Conservation (phyloP, 2,113 vertebrate genomes). For the Chamaetylas fuelleborni region DNA sequence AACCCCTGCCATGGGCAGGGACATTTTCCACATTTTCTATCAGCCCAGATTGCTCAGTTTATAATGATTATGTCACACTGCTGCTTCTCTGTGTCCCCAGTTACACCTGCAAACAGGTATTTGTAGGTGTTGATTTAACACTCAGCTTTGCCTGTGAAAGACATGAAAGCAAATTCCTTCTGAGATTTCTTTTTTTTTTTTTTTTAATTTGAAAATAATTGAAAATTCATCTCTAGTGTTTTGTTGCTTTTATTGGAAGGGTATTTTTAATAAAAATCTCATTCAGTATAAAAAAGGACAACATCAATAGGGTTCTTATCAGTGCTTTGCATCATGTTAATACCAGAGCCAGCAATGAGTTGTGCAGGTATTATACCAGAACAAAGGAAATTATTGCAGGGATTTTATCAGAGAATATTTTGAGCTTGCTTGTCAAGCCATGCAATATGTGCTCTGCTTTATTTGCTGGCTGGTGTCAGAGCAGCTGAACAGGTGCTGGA, state of each 20-base stretch:
- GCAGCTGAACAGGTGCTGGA: background rate
- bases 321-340: background rate
- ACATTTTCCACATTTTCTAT: background rate
- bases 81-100: background rate
- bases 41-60: background rate
- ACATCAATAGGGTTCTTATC: background rate
- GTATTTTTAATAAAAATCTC: background rate
- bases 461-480: background rate
- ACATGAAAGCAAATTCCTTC: background rate
- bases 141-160: background rate
- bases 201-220: background rate
- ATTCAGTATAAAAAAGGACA: background rate
- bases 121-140: background rate
- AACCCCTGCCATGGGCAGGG: background rate
- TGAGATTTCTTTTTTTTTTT: background rate
- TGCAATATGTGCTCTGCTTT: background rate
- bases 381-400: background rate
- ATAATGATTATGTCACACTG: background rate
- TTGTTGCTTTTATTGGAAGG: background rate
- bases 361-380: background rate
- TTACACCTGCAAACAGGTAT: background rate
- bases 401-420: background rate
- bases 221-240: background rate
- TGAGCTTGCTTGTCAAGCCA: background rate
- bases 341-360: background rate